These are phyloP conservation scores for Polypterus bichir DNA, from an alignment of 2,113 vertebrate genomes.

Conservation along the genomic window DNA sequence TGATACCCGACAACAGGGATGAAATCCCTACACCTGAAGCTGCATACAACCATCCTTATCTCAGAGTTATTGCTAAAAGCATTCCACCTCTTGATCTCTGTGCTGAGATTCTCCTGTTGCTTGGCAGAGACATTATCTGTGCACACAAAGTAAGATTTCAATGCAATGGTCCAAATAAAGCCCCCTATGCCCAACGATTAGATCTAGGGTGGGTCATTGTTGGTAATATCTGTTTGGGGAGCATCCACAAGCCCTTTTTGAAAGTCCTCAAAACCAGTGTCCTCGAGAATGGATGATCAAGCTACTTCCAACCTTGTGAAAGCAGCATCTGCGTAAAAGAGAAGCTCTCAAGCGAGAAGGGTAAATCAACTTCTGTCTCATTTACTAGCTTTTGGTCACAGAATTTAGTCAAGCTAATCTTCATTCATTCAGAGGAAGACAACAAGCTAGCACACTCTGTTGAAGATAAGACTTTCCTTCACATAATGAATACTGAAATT, in stretches of 20 bases:
- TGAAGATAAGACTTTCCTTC: not conserved
- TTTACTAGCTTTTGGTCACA: not conserved
- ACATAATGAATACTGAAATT: not conserved
- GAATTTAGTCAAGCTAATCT: not conserved
- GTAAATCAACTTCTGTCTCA: not conserved
- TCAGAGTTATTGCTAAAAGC: not conserved
- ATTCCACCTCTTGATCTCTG: not conserved
- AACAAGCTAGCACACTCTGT: not conserved
- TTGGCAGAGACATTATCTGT: not conserved
- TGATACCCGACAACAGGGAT: not conserved
- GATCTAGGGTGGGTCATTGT: not conserved
- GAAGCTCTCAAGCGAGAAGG: not conserved
- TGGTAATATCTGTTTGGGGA: not conserved
- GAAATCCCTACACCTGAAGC: not conserved
- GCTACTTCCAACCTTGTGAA: not conserved
- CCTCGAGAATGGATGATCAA: not conserved
- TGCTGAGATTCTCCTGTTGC: not conserved
- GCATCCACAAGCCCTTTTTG: not conserved
- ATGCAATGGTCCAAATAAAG: not conserved
- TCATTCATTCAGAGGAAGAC: not conserved
- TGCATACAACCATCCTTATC: not conserved
- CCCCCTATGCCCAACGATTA: not conserved
- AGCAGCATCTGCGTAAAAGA: not conserved
- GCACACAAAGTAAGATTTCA: not conserved
- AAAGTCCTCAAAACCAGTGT: not conserved